Conservation (phyloP, 2,888 invertebrate genomes). For the Meteorus cinctellus region DNA sequence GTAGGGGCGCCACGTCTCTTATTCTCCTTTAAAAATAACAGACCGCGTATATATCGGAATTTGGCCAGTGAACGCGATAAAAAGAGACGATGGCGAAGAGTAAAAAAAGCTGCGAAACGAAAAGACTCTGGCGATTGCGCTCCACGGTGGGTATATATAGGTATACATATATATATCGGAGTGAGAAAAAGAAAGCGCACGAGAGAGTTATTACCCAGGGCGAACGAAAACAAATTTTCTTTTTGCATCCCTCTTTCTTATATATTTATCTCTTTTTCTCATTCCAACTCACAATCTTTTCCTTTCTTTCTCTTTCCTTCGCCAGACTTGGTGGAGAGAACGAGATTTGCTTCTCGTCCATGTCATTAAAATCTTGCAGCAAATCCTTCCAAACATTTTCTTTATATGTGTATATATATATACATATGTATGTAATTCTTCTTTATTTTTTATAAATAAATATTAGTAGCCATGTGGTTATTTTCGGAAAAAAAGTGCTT, state of each 20-base stretch:
- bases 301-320: background rate
- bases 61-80: slow-evolving; percentile 40
- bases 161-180: slow-evolving; percentile 16
- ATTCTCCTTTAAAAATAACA: slow-evolving; percentile 36
- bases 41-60: slow-evolving; percentile 41
- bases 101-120: slow-evolving; percentile 26
- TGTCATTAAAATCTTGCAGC: background rate
- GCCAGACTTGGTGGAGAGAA: background rate
- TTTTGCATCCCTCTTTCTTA: slow-evolving; percentile 17
- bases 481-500: background rate
- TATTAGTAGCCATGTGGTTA: background rate
- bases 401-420: background rate
- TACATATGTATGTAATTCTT: background rate
- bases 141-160: slow-evolving; percentile 26
- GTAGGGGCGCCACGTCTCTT: slow-evolving; percentile 36
- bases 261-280: slow-evolving; percentile 1
- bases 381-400: background rate
- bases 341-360: background rate
- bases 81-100: slow-evolving; percentile 35
- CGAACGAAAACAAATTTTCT: slow-evolving; percentile 41
- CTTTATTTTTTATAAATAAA: background rate
- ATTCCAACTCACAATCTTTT: background rate
- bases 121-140: slow-evolving; percentile 38
- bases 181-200: slow-evolving; percentile 21
- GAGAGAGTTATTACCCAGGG: slow-evolving; percentile 41